These are phyloP conservation scores for Parus major DNA, from an alignment of 2,113 vertebrate species.

Conservation along the genomic window DNA sequence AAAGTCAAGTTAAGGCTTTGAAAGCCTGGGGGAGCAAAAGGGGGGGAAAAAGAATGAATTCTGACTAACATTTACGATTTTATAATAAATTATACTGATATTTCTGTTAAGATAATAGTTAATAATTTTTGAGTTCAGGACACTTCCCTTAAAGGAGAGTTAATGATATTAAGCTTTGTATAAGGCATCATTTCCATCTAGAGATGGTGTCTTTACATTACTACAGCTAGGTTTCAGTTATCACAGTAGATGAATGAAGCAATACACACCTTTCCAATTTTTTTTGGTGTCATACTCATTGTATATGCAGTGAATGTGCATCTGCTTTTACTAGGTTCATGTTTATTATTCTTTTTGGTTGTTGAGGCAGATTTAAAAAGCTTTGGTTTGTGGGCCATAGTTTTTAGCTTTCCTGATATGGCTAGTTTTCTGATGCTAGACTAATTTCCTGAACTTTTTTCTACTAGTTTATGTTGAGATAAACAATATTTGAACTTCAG, in stretches of 20 bases:
- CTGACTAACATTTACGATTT: neutral
- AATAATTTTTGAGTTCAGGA: neutral
- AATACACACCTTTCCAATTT: neutral
- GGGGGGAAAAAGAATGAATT: neutral
- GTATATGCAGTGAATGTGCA: neutral
- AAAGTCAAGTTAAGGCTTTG: neutral
- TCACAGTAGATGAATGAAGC: neutral
- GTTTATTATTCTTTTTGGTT: neutral
- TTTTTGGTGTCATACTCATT: neutral
- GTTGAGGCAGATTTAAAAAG: neutral
- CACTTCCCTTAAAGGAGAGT: neutral
- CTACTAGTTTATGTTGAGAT: neutral
- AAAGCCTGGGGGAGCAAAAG: neutral
- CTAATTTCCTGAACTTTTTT: neutral
- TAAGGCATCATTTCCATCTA: neutral
- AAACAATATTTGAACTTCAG: neutral
- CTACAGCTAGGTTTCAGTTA: neutral
- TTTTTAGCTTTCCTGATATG: neutral
- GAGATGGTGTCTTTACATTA: neutral
- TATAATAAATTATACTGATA: neutral
- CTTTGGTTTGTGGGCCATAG: neutral
- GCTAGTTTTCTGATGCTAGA: neutral
- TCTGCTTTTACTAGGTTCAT: neutral
- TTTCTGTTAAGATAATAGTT: neutral
- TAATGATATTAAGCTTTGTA: neutral